phyloP scores from a whole-genome alignment of 2,113 vertebrate species.

The Ariopsis seemanni region DNA sequence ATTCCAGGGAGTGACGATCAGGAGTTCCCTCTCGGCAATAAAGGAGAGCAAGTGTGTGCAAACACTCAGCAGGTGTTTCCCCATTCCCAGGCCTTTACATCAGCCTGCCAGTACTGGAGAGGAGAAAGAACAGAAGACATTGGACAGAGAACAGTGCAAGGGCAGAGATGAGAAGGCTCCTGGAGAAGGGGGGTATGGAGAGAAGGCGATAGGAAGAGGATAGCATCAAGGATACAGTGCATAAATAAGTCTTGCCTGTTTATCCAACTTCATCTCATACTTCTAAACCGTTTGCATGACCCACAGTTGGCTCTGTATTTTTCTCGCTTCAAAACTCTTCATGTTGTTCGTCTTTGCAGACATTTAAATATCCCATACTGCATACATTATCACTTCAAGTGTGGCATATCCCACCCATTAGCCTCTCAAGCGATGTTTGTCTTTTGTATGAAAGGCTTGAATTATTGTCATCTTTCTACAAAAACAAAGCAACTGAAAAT shows the following conservation, averaged over 20 bases:
- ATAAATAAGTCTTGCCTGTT: slow-evolving; percentile 29
- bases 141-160: slow-evolving; percentile 53
- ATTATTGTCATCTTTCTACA: background rate
- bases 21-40: slow-evolving; percentile 53
- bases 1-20: slow-evolving; percentile 51
- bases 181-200: slow-evolving; percentile 36
- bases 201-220: background rate
- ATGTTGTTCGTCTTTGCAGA: background rate
- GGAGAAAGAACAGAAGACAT: slow-evolving; percentile 49
- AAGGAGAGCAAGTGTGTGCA: slow-evolving; percentile 61
- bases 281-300: slow-evolving; percentile 30
- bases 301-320: background rate
- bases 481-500: background rate
- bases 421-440: background rate
- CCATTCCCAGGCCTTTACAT: slow-evolving; percentile 68
- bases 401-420: background rate
- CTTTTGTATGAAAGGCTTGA: slow-evolving; percentile 1
- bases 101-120: slow-evolving; percentile 55
- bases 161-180: slow-evolving; percentile 24
- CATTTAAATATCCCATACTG: background rate
- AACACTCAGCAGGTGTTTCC: slow-evolving; percentile 73
- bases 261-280: slow-evolving; percentile 18
- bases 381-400: slow-evolving; percentile 6
- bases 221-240: slow-evolving; percentile 9
- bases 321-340: background rate